A percentile compares a stretch with the other conserved stretches of the same genome.
Conservation (phyloP, 2,888 invertebrate genomes). For the Rotaria socialis region DNA sequence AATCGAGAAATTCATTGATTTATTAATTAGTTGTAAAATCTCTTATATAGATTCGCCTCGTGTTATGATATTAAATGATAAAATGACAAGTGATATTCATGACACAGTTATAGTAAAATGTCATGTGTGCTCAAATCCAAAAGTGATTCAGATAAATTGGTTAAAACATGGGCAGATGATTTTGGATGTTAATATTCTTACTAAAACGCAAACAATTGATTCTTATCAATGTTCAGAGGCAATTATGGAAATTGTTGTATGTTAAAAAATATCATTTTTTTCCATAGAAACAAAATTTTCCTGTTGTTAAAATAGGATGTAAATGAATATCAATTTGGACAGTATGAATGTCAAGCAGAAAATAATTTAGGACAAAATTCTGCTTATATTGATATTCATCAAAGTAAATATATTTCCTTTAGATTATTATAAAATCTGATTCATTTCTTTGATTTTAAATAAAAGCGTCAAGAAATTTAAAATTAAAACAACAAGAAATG, state of each 20-base stretch:
- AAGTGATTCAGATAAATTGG: conserved; percentile 11
- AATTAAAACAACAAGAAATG: not conserved
- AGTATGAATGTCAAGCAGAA: not conserved
- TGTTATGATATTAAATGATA: not conserved
- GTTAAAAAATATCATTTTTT: not conserved
- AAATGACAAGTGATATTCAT: not conserved
- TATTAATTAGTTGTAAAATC: not conserved
- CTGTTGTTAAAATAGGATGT: not conserved
- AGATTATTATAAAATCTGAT: not conserved
- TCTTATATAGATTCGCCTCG: not conserved
- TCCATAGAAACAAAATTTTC: not conserved
- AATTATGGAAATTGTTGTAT: not conserved
- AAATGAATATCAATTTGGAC: not conserved
- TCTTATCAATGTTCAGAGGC: not conserved
- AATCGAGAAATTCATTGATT: not conserved
- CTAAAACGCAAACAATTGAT: not conserved
- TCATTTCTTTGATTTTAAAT: not conserved
- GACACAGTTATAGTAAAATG: not conserved
- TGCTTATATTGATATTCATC: not conserved
- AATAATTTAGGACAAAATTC: not conserved
- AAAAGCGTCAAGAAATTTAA: not conserved
- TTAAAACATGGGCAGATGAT: not conserved
- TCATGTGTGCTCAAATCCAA: not conserved
- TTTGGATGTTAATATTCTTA: not conserved
- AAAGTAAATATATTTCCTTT: not conserved